Evolutionary conservation across 2,113 vertebrate genomes (phyloP).

Genomic region (Jaculus jaculus): DNA sequence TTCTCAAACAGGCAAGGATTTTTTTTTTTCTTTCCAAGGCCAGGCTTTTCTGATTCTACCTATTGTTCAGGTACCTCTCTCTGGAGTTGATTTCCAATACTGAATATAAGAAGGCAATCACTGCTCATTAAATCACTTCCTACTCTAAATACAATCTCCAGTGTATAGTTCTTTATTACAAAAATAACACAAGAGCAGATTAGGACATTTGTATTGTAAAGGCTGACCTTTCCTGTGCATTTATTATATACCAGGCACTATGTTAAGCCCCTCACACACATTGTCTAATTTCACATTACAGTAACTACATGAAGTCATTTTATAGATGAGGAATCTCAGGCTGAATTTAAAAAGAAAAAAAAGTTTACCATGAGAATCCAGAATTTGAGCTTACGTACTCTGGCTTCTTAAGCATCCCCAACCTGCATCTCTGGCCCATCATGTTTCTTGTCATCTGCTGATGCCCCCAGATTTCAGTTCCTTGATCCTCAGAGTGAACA

Average conservation of each 20-base stretch:
- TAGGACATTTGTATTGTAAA: not conserved
- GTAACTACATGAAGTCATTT: not conserved
- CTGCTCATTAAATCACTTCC: not conserved
- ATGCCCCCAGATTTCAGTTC: not conserved
- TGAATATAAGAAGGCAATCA: not conserved
- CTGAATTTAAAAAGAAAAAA: not conserved
- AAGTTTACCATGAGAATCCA: not conserved
- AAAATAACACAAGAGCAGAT: not conserved
- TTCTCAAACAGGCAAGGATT: not conserved
- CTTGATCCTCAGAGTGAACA: not conserved
- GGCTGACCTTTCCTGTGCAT: not conserved
- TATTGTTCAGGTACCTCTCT: not conserved
- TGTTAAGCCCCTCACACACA: not conserved
- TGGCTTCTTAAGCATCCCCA: not conserved
- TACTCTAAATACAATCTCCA: not conserved
- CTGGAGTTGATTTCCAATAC: not conserved
- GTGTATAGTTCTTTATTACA: not conserved
- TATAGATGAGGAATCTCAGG: not conserved
- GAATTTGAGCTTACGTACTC: not conserved
- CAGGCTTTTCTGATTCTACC: not conserved
- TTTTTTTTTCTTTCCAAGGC: not conserved
- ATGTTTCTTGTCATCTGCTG: not conserved
- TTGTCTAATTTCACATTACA: not conserved
- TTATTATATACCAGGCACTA: not conserved
- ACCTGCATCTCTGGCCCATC: not conserved